Evolutionary conservation across 2,113 vertebrate species (phyloP).

Genomic region (Dinomys branickii): DNA sequence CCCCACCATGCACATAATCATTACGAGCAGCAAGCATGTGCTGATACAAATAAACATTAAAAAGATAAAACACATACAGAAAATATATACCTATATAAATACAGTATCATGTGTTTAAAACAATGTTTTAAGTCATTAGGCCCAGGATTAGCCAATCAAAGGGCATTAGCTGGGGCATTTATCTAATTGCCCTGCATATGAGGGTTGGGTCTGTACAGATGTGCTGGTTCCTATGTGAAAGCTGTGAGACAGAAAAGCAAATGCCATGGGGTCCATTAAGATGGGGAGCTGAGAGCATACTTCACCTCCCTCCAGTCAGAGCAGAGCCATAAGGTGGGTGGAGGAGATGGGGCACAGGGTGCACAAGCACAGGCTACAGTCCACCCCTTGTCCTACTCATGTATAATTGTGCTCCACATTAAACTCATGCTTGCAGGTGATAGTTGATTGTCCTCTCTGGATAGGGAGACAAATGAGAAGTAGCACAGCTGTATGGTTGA

Average conservation of each 20-base stretch:
- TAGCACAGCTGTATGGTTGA: no score
- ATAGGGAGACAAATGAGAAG: neutral
- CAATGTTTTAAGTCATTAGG: neutral
- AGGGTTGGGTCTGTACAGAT: neutral
- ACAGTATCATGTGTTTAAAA: neutral
- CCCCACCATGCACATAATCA: neutral
- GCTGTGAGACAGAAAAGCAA: neutral
- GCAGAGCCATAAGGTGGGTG: neutral
- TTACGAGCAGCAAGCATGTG: neutral
- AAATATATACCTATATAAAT: neutral
- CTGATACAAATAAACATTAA: neutral
- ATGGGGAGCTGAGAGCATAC: neutral
- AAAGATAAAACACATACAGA: neutral
- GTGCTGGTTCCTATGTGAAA: neutral
- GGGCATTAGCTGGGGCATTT: neutral
- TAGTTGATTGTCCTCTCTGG: neutral
- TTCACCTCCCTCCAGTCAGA: neutral
- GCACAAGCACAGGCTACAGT: rapidly evolving
- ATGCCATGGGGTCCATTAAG: neutral
- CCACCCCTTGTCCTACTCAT: neutral
- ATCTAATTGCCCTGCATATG: neutral
- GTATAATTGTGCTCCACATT: neutral
- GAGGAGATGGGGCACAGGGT: neutral
- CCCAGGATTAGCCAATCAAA: neutral
- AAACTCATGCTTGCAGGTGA: neutral